These are phyloP conservation scores for Halocynthia aurantium DNA, from an alignment of 23 tunicate genomes.

Conservation along the genomic window DNA sequence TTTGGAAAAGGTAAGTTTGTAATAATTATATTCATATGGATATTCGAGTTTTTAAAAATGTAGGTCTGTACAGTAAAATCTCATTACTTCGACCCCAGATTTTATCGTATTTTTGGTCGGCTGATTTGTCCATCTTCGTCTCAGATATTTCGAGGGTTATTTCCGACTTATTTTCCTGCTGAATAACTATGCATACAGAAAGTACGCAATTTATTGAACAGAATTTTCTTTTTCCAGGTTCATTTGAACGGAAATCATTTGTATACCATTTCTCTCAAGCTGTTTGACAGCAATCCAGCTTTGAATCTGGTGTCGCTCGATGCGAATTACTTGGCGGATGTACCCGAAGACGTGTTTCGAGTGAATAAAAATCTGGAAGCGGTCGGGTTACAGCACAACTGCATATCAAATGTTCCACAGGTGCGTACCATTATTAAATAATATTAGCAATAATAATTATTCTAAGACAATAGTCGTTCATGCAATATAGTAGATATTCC, in stretches of 20 bases:
- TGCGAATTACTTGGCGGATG: conserved; percentile 5
- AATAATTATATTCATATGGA: no score
- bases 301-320: conserved; percentile 11
- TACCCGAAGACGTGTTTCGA: conserved; percentile 10
- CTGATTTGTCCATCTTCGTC: not conserved
- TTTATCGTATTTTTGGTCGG: not conserved
- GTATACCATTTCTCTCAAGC: not conserved
- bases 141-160: no score
- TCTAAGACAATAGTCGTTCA: no score
- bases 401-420: conserved; percentile 20
- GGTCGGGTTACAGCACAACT: conserved; percentile 14
- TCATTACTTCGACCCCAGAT: no score
- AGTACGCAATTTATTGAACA: no score
- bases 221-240: conserved; percentile 6
- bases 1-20: conserved; percentile 9
- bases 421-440: not conserved
- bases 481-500: no score
- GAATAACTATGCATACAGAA: no score
- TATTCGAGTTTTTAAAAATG: no score
- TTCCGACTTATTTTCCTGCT: no score
- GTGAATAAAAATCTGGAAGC: conserved; percentile 16
- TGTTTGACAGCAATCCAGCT: conserved; percentile 15
- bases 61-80: no score
- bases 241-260: conserved; percentile 20
- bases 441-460: no score